A percentile compares a stretch with the other conserved stretches of the same genome.
phyloP scores from a whole-genome alignment of 1,140 invertebrate species.

The Drosophila sucinea region DNA sequence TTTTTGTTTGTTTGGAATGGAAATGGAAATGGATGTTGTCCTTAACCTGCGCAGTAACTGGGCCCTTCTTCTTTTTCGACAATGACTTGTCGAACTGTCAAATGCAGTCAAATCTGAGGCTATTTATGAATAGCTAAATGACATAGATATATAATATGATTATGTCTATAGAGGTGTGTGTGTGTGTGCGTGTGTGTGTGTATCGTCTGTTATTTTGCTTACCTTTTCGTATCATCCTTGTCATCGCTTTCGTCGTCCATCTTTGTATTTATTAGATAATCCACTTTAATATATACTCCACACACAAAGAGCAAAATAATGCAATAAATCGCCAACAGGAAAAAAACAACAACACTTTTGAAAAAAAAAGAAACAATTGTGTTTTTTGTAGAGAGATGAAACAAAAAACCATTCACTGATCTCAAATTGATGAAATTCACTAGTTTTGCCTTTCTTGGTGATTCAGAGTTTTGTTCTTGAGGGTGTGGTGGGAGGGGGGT shows the following conservation, averaged over 20 bases:
- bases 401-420: background rate
- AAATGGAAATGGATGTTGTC: constrained; percentile 22
- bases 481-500: background rate
- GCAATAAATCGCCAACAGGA: background rate
- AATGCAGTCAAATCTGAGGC: constrained; percentile 37
- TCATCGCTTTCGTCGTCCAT: constrained; percentile 88
- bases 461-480: background rate
- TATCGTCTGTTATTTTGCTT: constrained; percentile 45
- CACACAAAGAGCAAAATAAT: constrained; percentile 22
- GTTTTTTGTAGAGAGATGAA: background rate
- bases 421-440: background rate
- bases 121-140: constrained; percentile 45
- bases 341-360: constrained; percentile 1
- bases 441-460: background rate
- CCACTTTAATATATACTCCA: constrained; percentile 37
- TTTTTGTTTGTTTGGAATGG: background rate
- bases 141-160: constrained; percentile 9
- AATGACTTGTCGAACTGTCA: constrained; percentile 56
- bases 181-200: constrained; percentile 13
- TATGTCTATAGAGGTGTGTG: background rate
- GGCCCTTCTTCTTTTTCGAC: constrained; percentile 15
- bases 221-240: constrained; percentile 89
- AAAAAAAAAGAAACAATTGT: background rate
- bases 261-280: constrained; percentile 65
- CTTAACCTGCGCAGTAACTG: constrained; percentile 15